Base-by-base conservation (phyloP, 1,140 invertebrate genomes). In the Monomorium pharaonis region DNA sequence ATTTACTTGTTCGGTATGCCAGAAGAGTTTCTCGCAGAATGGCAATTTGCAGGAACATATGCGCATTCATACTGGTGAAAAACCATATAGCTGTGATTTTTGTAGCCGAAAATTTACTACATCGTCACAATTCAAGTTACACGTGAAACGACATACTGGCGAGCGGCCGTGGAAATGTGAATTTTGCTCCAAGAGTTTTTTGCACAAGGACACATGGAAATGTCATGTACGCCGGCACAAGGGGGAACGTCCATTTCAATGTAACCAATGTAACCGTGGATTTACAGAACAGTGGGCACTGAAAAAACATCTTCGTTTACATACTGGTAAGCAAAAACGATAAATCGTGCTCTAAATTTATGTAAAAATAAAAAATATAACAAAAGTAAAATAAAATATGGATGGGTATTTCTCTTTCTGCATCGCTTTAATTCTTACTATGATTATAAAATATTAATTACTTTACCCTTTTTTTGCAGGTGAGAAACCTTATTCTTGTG, bases 401-500 rank as follows among this genome's bases (percentile, higher is more conserved):
- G 1, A 18, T 21, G 16, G 6, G 24, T 18, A 12, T 6, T 16
- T 65, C 16, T 75, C 10, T 44, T 44, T 12, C 30, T 56, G 6
- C 9, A 27, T 18, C 7, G 3, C 12, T 65, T 69, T 54, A 30
- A 63, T 49, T 78, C 49, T n/a, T 27, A 1, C 7, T 78, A n/a
- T 24, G 65, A 78, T 63, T 44, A n/a, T 21, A 49, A 49, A 33
- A 24, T 47, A 42, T 42, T 37, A 56, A 27, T 37, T 18, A 70
- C 56, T 21, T 16, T 6, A 21, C 16, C 74, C 87, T 91, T 87
- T 65, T 77, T 88, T 92, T 88, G 16, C 86, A 97, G 97, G 97
- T 51, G 97, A 98, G 92, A 98, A 98, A 90, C 97, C 97, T 4
- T 97, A 97, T 91, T 96, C 96, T 62, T 98, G 98, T 92, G 95